These are phyloP conservation scores for Amphiprion ocellaris DNA, from an alignment of 2,113 vertebrate genomes.

Conservation along the genomic window DNA sequence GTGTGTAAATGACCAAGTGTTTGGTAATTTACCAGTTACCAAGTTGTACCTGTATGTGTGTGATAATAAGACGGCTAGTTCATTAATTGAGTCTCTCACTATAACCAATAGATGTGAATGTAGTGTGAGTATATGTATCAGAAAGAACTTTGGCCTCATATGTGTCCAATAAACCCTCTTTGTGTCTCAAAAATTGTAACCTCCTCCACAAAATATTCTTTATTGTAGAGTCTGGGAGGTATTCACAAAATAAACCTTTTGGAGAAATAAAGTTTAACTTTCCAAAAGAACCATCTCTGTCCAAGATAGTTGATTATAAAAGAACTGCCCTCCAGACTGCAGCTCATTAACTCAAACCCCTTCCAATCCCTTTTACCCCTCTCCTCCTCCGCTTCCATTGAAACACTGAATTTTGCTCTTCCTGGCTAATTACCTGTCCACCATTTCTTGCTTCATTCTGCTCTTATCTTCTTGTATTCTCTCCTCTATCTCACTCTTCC, in stretches of 20 bases:
- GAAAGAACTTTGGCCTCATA: not conserved
- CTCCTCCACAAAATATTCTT: not conserved
- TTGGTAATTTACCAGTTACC: no score
- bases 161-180: not conserved
- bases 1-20: no score
- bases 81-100: not conserved
- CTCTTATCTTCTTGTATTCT: slow-evolving; percentile 17
- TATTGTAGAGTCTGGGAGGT: not conserved
- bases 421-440: slow-evolving; percentile 62
- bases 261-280: slow-evolving; percentile 1
- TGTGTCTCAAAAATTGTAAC: not conserved
- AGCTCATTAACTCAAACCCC: slow-evolving; percentile 55
- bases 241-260: slow-evolving; percentile 8
- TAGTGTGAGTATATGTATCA: not conserved
- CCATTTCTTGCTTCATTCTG: slow-evolving; percentile 23
- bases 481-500: not conserved
- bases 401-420: slow-evolving; percentile 38
- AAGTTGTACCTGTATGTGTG: no score
- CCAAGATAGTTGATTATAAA: slow-evolving; percentile 39
- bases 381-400: not conserved
- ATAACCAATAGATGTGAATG: not conserved
- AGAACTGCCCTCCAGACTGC: slow-evolving; percentile 24
- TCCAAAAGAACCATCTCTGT: slow-evolving; percentile 24
- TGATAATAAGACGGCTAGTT: not conserved
- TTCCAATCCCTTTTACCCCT: slow-evolving; percentile 24